phyloP scores from a whole-genome alignment of 2,797 vertebrate species.

The Picus viridis region DNA sequence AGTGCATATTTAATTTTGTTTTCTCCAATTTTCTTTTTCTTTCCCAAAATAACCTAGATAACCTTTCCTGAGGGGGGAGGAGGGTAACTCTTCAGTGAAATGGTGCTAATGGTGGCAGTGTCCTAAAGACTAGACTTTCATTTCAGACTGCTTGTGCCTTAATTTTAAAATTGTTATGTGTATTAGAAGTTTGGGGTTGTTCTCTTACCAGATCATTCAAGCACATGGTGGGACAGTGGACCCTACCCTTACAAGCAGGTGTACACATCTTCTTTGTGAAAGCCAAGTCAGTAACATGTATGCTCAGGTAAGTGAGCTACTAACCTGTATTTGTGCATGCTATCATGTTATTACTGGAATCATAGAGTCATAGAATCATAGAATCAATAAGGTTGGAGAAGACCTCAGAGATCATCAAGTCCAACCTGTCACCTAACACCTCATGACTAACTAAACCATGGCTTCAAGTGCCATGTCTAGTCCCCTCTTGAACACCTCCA shows the following conservation, averaged over 20 bases:
- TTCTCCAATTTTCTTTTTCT: not conserved
- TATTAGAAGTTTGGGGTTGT: not conserved
- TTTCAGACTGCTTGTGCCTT: constrained; percentile 24
- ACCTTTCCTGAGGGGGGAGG: not conserved
- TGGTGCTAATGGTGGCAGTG: not conserved
- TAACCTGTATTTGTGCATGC: not conserved
- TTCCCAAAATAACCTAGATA: not conserved
- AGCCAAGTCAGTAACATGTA: constrained; percentile 97
- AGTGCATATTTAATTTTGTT: not conserved
- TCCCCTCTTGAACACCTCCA: too few relatives aligned
- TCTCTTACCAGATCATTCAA: constrained; percentile 89
- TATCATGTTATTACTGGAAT: not conserved
- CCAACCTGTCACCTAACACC: too few relatives aligned
- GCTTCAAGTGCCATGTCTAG: too few relatives aligned
- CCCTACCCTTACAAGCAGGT: constrained; percentile 86
- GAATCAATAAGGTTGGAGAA: too few relatives aligned
- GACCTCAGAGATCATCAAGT: too few relatives aligned
- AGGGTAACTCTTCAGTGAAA: constrained; percentile 9
- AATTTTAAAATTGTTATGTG: not conserved
- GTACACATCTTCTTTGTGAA: constrained; percentile 98
- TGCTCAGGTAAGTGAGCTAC: constrained; percentile 86
- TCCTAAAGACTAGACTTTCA: not conserved
- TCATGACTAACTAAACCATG: too few relatives aligned
- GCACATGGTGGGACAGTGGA: constrained; percentile 92
- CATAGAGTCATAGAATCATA: too few relatives aligned